These are phyloP conservation scores for Plodia interpunctella DNA, from an alignment of 1,140 invertebrate species.

Conservation along the genomic window DNA sequence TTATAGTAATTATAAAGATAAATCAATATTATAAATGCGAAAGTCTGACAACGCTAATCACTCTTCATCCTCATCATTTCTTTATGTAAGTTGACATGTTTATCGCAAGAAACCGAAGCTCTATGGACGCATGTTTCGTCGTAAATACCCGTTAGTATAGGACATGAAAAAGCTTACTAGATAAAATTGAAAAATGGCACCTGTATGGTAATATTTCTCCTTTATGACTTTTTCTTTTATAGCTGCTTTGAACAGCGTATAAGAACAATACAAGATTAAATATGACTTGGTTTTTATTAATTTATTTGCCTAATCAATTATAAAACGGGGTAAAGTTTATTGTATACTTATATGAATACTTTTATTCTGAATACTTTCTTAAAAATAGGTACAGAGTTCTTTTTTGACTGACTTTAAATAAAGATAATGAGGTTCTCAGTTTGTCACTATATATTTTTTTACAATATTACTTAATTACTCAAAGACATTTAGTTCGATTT, in stretches of 20 bases:
- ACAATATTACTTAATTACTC: no score
- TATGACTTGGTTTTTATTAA: not conserved
- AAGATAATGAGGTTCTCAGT: no score
- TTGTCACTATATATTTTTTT: no score
- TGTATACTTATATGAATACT: not conserved
- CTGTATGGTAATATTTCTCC: constrained; percentile 5
- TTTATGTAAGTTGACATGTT: not conserved
- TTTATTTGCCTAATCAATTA: no score
- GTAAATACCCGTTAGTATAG: constrained; percentile 1
- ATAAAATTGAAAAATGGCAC: constrained; percentile 7
- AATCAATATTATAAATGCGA: no score
- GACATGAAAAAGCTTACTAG: constrained; percentile 7
- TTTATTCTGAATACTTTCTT: no score
- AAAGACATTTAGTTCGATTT: no score
- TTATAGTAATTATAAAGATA: no score
- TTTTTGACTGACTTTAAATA: no score
- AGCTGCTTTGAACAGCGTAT: not conserved
- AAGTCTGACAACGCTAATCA: not conserved
- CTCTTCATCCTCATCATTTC: not conserved
- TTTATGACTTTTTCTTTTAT: constrained; percentile 2
- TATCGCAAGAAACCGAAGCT: constrained; percentile 5
- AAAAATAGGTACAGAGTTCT: no score
- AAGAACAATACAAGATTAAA: not conserved
- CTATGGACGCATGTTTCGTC: not conserved
- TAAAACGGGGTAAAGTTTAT: no score